Conservation (phyloP, 2,888 invertebrate genomes). For the Diogma glabrata region DNA sequence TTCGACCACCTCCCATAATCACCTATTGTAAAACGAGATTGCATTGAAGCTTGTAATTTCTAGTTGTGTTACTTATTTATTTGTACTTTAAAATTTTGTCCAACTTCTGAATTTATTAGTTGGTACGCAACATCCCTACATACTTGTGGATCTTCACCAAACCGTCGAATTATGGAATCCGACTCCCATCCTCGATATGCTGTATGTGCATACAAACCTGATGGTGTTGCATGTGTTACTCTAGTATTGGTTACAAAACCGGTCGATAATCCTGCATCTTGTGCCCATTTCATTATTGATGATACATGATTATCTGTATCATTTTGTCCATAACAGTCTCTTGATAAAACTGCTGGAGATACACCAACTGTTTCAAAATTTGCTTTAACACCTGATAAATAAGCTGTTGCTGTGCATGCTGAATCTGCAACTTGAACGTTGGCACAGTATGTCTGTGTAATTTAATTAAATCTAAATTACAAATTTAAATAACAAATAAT, state of each 20-base stretch:
- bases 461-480: not conserved
- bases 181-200: constrained; percentile 64
- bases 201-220: constrained; percentile 61
- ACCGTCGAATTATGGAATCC: constrained; percentile 45
- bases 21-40: no score
- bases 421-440: constrained; percentile 74
- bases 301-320: constrained; percentile 46
- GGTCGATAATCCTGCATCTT: constrained; percentile 48
- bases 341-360: constrained; percentile 49
- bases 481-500: not conserved
- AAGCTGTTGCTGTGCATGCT: constrained; percentile 74
- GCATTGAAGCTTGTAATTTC: not conserved
- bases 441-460: constrained; percentile 59
- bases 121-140: constrained; percentile 67
- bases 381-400: constrained; percentile 65
- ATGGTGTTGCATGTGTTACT: constrained; percentile 70
- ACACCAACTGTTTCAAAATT: constrained; percentile 68
- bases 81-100: constrained; percentile 52
- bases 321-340: constrained; percentile 52
- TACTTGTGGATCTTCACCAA: constrained; percentile 37
- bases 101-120: constrained; percentile 51
- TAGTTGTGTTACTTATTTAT: not conserved
- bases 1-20: constrained; percentile 65
- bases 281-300: constrained; percentile 62
- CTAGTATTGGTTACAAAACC: constrained; percentile 65